Percentiles rank a stretch among this genome's conserved stretches.
Conservation (phyloP, 37 sponge, comb jelly and placozoan genomes). For the Corticium candelabrum region DNA sequence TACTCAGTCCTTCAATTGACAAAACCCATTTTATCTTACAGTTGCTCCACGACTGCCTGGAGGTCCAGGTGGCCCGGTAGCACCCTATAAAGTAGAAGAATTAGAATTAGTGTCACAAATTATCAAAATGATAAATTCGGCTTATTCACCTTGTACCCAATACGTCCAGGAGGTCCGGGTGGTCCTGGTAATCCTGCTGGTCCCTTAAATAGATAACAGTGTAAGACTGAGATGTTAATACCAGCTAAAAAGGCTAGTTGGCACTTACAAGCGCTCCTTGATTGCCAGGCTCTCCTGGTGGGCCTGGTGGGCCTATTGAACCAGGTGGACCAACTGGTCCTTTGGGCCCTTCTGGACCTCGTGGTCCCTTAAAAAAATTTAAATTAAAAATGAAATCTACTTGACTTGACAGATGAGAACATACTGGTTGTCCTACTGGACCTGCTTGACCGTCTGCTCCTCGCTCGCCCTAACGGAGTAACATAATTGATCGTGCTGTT, state of each 20-base stretch:
- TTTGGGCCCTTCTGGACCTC: neutral
- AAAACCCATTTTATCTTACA: too few relatives aligned
- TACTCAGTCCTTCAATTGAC: too few relatives aligned
- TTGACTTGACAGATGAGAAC: neutral
- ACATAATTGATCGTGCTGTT: neutral
- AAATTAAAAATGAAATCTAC: neutral
- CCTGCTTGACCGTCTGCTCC: neutral
- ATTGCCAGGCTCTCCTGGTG: neutral
- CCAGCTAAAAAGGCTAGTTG: too few relatives aligned
- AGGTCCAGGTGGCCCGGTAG: neutral
- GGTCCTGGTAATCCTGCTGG: neutral
- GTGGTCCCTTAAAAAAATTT: neutral
- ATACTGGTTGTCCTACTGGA: neutral
- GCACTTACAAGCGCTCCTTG: neutral
- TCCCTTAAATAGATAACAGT: neutral
- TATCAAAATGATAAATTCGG: too few relatives aligned
- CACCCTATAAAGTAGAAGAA: neutral
- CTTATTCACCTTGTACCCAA: neutral
- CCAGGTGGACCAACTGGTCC: constrained; percentile 3
- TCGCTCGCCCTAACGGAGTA: neutral
- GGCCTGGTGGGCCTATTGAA: neutral
- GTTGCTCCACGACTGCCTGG: neutral
- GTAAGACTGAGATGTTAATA: too few relatives aligned
- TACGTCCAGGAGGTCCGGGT: neutral
- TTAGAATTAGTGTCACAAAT: too few relatives aligned